Base-by-base conservation (phyloP, 2,888 invertebrate species). In the Colostygia pectinataria region DNA sequence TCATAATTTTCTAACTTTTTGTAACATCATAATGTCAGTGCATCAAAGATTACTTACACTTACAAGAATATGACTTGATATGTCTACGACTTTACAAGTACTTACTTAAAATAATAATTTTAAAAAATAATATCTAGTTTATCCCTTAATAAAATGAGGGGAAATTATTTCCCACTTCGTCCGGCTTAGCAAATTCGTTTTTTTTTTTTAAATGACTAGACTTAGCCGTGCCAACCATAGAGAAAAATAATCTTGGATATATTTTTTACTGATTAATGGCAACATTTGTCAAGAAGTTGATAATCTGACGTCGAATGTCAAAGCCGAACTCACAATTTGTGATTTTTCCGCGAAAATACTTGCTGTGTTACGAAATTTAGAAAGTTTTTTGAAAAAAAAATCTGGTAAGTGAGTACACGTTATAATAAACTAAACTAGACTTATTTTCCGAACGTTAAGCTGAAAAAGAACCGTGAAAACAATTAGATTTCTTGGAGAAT, bases 381-480 rank as follows among this genome's bases (percentile, higher is more conserved):
- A 45, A 45, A 45, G 45, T 27, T 45, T 44, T 43, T 31, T 44
- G 23, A 18, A 38, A 38, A 38, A 43, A 43, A 34, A 42, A 34
- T 34, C 34, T 42, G 33, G 34, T 23, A 34, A 38, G 37, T 27
- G 37, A 38, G 37, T 38, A 38, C 37, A 38, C 37, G 38, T 38
- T 28, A 38, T 28, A 38, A 15, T 28, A 38, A 38, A 38, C 18
- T 28, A 38, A 38, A 38, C 38, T 28, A 38, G 38, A 38, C 38
- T 38, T 38, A 38, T 38, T 38, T 38, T 38, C 23, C 10, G 40
- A 41, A 41, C 43, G 43, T 44, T 44, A 36, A 44, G 29, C 36
- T 44, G 36, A 36, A 44, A 43, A 44, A 44, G 36, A 44, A 44
- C 36, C 43, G n/a, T 44, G 36, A 44, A 36, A 44, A 44, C 37